Conservation (phyloP, 1,140 invertebrate genomes). For the Amyelois transitella region DNA sequence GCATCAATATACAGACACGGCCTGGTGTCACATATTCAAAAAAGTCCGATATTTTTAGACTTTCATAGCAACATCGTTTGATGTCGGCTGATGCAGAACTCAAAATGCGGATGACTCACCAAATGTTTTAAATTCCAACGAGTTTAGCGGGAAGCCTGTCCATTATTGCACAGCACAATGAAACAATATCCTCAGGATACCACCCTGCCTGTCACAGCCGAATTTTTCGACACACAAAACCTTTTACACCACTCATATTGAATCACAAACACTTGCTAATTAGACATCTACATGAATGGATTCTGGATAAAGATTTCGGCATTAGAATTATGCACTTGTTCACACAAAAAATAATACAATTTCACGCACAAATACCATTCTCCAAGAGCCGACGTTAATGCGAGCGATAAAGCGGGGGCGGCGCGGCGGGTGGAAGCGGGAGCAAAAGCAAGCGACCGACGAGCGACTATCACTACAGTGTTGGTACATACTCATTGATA, state of each 20-base stretch:
- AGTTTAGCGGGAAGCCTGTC: conserved; percentile 60
- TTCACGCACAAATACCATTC: conserved; percentile 67
- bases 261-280: conserved; percentile 29
- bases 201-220: conserved; percentile 52
- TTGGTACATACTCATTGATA: conserved; percentile 8
- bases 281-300: conserved; percentile 18
- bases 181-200: conserved; percentile 56
- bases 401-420: conserved; percentile 25
- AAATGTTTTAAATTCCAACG: conserved; percentile 70
- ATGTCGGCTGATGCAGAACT: conserved; percentile 13
- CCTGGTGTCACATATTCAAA: not conserved
- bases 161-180: conserved; percentile 56
- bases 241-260: conserved; percentile 44
- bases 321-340: conserved; percentile 58
- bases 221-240: conserved; percentile 44
- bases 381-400: conserved; percentile 32
- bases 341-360: conserved; percentile 63
- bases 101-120: conserved; percentile 64
- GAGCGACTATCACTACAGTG: conserved; percentile 21
- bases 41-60: not conserved
- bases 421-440: conserved; percentile 11
- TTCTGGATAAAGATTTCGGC: conserved; percentile 33
- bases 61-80: not conserved
- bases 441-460: no score
- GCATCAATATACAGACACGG: not conserved